Evolutionary conservation across 2,797 vertebrate genomes (phyloP), one percentile per base, ranked within the genome.

Genomic region (Danio albolineatus): DNA sequence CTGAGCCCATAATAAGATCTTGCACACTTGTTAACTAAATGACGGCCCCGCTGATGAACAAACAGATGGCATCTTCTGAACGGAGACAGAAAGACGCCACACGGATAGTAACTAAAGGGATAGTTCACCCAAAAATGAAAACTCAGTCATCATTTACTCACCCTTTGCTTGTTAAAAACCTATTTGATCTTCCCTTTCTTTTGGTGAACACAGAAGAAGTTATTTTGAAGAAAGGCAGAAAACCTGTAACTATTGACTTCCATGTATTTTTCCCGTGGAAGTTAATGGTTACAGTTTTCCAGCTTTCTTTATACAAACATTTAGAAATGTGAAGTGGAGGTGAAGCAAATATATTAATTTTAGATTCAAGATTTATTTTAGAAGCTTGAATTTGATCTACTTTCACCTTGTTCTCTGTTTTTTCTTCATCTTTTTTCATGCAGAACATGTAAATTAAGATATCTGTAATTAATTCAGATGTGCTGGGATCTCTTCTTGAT

Each of bases 1-100:
- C 73, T 76, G 48, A 19, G 48, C 60, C 48, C 39, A 38, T 64
- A 80, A 73, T 73, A 80, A 7, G 39, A 56, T 72, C 71, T 80
- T 57, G 13, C 70, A 80, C 60, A 66, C 62, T 72, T 73, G 59
- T 75, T 75, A 75, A 64, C 59, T 75, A 53, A 66, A 77, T 77
- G 14, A 67, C 46, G 7, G 38, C 49, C 66, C 53, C 36, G 17
- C 36, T 17, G 49, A 76, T 66, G 62, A 77, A 57, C 49, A 77
- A 77, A 57, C 75, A 77, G 75, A 77, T 77, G 75, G 51, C 10
- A 38, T 38, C 62, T 57, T 48, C 60, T 70, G 56, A 66, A 79
- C 28, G 62, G 17, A 46, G 48, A 76, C 73, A 64, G 59, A 64
- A 36, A 53, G 69, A 43, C 4, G 17, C 5, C 36, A 21, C 17